phyloP scores from a whole-genome alignment of 2,113 vertebrate genomes.

The Leucosticte australis region DNA sequence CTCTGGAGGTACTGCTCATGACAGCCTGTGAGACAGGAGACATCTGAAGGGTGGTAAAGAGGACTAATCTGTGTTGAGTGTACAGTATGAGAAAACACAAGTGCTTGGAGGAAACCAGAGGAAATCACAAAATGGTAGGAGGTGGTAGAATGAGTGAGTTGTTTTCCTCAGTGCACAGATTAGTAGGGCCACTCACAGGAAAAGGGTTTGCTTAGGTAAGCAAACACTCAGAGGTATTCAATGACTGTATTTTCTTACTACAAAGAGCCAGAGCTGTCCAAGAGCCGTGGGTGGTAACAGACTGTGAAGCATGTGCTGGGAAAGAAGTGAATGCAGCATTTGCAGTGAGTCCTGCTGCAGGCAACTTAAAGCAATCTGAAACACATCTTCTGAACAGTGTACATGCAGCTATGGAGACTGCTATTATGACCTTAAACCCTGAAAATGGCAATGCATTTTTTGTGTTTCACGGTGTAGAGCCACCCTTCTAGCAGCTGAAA shows the following conservation, averaged over 20 bases:
- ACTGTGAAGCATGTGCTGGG: background rate
- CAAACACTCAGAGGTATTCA: constrained; percentile 6
- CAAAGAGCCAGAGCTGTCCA: background rate
- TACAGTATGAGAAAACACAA: background rate
- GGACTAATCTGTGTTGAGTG: background rate
- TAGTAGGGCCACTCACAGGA: background rate
- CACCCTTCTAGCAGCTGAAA: background rate
- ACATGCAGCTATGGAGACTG: background rate
- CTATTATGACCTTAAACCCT: background rate
- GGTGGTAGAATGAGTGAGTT: background rate
- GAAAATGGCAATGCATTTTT: background rate
- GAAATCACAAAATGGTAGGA: background rate
- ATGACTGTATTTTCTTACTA: background rate
- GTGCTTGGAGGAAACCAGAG: background rate
- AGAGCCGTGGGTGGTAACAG: background rate
- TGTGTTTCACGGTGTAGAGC: background rate
- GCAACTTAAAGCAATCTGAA: background rate
- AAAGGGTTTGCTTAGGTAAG: background rate
- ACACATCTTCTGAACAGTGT: background rate
- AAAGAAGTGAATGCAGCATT: background rate
- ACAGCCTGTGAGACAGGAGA: background rate
- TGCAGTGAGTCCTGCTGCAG: background rate
- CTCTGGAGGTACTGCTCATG: constrained; percentile 17
- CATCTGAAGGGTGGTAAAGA: background rate
- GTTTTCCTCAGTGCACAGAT: background rate